phyloP scores from a whole-genome alignment of 1,140 invertebrate genomes.

The Achatina immaculata region DNA sequence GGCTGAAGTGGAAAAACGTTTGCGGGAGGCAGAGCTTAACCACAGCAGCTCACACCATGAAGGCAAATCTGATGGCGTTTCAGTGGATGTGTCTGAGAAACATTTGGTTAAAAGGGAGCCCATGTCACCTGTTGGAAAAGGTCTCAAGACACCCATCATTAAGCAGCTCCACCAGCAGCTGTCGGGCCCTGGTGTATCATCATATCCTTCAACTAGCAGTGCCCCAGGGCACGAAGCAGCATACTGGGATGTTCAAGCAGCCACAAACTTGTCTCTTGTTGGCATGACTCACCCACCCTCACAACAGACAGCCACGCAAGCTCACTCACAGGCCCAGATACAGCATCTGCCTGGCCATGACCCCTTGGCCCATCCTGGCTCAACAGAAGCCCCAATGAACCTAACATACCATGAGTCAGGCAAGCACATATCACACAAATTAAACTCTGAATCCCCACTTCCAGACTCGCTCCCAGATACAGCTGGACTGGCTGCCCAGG shows the following conservation, averaged over 20 bases:
- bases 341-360: conserved; percentile 21
- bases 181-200: not conserved
- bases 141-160: not conserved
- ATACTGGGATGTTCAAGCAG: conserved; percentile 20
- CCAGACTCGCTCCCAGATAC: conserved; percentile 15
- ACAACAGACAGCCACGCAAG: conserved; percentile 1
- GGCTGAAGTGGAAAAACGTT: conserved; percentile 22
- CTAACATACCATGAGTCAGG: conserved; percentile 5
- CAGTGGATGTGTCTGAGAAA: conserved; percentile 18
- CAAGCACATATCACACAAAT: not conserved
- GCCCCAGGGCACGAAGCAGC: not conserved
- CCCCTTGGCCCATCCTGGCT: not conserved
- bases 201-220: not conserved
- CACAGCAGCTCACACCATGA: not conserved
- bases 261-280: not conserved
- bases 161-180: not conserved
- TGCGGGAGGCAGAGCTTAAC: conserved; percentile 17
- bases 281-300: not conserved
- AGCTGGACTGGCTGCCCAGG: conserved; percentile 17
- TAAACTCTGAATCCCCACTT: not conserved
- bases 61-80: not conserved
- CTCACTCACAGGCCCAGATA: conserved; percentile 4
- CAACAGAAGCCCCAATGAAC: conserved; percentile 15
- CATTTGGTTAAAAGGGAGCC: conserved; percentile 16
- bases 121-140: not conserved